phyloP scores from a whole-genome alignment of 2,888 invertebrate genomes.

The Tetragnatha montana region DNA sequence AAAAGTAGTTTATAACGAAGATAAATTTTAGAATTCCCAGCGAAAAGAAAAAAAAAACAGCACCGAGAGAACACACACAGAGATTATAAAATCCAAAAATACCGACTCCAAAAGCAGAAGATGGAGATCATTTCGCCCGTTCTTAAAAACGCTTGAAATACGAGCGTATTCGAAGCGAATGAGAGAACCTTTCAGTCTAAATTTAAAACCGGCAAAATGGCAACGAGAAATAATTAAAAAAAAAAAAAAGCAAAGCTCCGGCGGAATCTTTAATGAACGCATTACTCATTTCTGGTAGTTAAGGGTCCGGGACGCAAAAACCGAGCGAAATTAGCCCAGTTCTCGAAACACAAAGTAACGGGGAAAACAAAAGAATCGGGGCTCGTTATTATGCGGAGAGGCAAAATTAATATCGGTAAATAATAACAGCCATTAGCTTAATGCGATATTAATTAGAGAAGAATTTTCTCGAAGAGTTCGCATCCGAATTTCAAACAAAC shows the following conservation, averaged over 20 bases:
- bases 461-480: conserved; percentile 23
- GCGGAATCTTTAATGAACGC: conserved; percentile 37
- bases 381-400: conserved; percentile 42
- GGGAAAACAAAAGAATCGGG: conserved; percentile 51
- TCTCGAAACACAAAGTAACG: conserved; percentile 42
- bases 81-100: no score
- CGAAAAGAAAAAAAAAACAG: no score
- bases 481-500: conserved; percentile 37
- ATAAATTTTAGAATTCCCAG: no score
- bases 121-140: no score
- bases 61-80: no score
- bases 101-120: no score
- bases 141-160: background rate
- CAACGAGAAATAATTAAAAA: background rate
- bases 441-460: conserved; percentile 64
- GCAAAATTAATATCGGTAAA: conserved; percentile 60
- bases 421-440: conserved; percentile 69
- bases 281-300: conserved; percentile 31
- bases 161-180: background rate
- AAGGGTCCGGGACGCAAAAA: background rate
- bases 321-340: conserved; percentile 47
- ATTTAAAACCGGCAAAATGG: background rate
- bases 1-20: no score
- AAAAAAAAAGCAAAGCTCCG: background rate
- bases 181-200: background rate